A percentile compares a stretch with the other conserved stretches of the same genome.
These are phyloP conservation scores for Sesia apiformis DNA, from an alignment of 2,888 invertebrate species.

Conservation along the genomic window DNA sequence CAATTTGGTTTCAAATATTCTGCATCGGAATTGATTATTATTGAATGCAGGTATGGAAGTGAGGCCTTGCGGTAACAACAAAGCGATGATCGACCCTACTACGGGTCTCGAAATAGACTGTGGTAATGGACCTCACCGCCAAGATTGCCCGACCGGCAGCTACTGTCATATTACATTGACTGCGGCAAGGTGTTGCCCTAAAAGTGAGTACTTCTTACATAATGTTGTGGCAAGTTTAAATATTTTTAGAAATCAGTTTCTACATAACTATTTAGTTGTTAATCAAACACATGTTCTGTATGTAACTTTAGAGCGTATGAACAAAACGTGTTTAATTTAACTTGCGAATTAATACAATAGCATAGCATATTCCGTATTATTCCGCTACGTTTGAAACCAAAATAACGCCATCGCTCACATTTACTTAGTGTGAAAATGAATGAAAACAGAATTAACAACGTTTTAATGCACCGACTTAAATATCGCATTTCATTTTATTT, in stretches of 20 bases:
- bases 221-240: not conserved
- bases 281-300: no score
- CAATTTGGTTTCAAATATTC: not conserved
- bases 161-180: conserved; percentile 90
- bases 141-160: conserved; percentile 88
- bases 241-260: no score
- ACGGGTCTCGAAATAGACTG: conserved; percentile 88
- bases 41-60: conserved; percentile 81
- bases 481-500: conserved; percentile 8
- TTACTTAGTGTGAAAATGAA: not conserved
- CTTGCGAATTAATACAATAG: no score
- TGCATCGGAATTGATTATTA: no score
- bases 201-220: conserved; percentile 76
- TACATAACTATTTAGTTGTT: no score
- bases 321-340: no score
- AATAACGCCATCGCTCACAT: not conserved
- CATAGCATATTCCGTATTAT: not conserved
- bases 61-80: conserved; percentile 87
- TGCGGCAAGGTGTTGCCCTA: conserved; percentile 89
- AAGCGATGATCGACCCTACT: conserved; percentile 80
- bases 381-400: not conserved
- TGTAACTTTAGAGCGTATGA: no score
- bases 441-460: not conserved
- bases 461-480: not conserved
- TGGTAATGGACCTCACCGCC: conserved; percentile 84